phyloP scores from a whole-genome alignment of 2,797 vertebrate genomes.

The Centropyge bicolor region DNA sequence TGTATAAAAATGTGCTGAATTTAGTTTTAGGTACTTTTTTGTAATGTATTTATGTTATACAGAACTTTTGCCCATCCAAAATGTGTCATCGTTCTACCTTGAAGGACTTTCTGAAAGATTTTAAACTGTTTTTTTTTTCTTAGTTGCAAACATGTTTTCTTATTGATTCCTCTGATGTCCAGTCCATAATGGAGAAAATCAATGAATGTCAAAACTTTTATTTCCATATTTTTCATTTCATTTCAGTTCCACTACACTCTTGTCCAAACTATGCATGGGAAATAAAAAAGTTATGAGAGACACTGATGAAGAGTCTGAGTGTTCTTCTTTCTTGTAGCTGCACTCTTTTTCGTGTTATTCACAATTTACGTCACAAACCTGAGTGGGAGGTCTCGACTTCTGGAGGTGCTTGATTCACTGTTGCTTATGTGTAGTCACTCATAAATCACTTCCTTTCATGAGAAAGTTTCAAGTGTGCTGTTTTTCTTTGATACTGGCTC shows the following conservation, averaged over 20 bases:
- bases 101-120: slow-evolving; percentile 82
- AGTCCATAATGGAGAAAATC: slow-evolving; percentile 76
- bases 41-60: slow-evolving; percentile 88
- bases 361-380: not conserved
- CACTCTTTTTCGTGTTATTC: not conserved
- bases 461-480: slow-evolving; percentile 13
- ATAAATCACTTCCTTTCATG: slow-evolving; percentile 43
- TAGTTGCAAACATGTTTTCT: slow-evolving; percentile 72
- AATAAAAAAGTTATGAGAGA: slow-evolving; percentile 87
- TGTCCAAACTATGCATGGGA: slow-evolving; percentile 92
- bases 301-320: slow-evolving; percentile 66
- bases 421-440: not conserved
- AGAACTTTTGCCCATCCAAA: slow-evolving; percentile 84
- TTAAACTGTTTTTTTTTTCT: slow-evolving; percentile 53
- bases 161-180: slow-evolving; percentile 76
- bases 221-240: slow-evolving; percentile 62
- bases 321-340: slow-evolving; percentile 28
- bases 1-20: slow-evolving; percentile 86
- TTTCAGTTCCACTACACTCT: slow-evolving; percentile 87
- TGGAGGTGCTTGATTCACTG: not conserved
- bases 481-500: slow-evolving; percentile 8
- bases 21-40: slow-evolving; percentile 81
- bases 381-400: slow-evolving; percentile 48
- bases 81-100: slow-evolving; percentile 56
- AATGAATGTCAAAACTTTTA: slow-evolving; percentile 82